Conservation (phyloP, 2,888 invertebrate species). For the Lasioglossum pauxillum region DNA sequence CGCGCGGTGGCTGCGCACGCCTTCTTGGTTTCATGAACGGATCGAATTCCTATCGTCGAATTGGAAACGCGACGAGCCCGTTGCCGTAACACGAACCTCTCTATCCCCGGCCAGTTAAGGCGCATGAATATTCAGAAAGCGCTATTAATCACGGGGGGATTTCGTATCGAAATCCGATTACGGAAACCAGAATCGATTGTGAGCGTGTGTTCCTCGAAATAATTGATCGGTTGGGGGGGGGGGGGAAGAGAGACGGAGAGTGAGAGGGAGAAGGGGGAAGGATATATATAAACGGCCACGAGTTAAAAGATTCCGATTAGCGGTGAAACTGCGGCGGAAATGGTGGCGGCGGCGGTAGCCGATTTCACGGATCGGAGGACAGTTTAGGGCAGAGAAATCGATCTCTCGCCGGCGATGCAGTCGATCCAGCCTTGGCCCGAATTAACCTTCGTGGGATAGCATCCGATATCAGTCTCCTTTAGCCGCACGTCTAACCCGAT, state of each 20-base stretch:
- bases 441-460: slow-evolving; percentile 54
- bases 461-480: slow-evolving; percentile 43
- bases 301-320: slow-evolving; percentile 7
- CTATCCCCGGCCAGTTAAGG: neutral
- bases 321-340: slow-evolving; percentile 16
- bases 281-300: neutral
- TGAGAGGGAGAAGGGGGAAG: neutral
- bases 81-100: slow-evolving; percentile 12
- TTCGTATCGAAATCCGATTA: slow-evolving; percentile 26
- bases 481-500: slow-evolving; percentile 43
- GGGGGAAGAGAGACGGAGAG: neutral
- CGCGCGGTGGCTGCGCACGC: slow-evolving; percentile 1
- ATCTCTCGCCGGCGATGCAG: slow-evolving; percentile 8
- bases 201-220: slow-evolving; percentile 2
- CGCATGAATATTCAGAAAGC: slow-evolving; percentile 20
- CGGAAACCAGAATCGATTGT: slow-evolving; percentile 1
- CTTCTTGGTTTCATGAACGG: slow-evolving; percentile 6
- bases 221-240: neutral
- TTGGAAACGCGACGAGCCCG: slow-evolving; percentile 14
- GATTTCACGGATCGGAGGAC: slow-evolving; percentile 25
- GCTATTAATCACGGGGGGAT: slow-evolving; percentile 12
- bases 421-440: slow-evolving; percentile 60
- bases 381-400: slow-evolving; percentile 40
- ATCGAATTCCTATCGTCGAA: slow-evolving; percentile 16
- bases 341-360: neutral